These are phyloP conservation scores for Folsomia manolachei DNA, from an alignment of 2,888 invertebrate genomes.

Conservation along the genomic window DNA sequence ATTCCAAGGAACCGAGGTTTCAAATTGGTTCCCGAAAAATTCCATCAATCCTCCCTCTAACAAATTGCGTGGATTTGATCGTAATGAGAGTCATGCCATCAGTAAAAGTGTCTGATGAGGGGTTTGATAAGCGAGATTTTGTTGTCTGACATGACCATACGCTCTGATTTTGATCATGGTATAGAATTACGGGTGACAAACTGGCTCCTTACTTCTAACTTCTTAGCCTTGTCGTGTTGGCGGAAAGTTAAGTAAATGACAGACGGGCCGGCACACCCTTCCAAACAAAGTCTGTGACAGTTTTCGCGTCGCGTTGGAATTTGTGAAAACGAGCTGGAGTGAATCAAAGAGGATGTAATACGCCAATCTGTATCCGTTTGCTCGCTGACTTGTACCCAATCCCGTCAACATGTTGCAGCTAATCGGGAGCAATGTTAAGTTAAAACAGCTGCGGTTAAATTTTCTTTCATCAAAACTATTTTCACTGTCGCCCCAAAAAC, in stretches of 20 bases:
- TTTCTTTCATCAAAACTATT: conserved; percentile 51
- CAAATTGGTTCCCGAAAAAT: background rate
- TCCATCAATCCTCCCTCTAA: background rate
- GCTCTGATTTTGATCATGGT: background rate
- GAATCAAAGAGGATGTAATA: conserved; percentile 10
- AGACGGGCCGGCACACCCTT: conserved; percentile 20
- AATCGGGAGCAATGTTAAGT: conserved; percentile 51
- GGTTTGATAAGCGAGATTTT: background rate
- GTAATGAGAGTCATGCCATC: background rate
- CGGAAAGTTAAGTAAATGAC: conserved; percentile 10
- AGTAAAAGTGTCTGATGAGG: background rate
- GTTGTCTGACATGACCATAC: background rate
- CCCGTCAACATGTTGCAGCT: conserved; percentile 49
- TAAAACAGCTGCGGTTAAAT: conserved; percentile 50
- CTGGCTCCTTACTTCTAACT: background rate
- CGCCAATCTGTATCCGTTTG: conserved; percentile 15
- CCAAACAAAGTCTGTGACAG: background rate
- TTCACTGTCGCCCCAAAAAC: conserved; percentile 43
- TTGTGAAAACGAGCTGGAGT: too few relatives aligned
- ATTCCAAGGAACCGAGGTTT: too few relatives aligned
- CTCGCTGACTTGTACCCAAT: conserved; percentile 11
- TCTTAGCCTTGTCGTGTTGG: background rate
- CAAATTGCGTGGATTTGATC: background rate
- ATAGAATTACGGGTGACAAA: background rate
- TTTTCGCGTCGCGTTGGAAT: background rate